Base-by-base conservation (phyloP, 2,888 invertebrate species). In the Mesodorylaimus sp. region DNA sequence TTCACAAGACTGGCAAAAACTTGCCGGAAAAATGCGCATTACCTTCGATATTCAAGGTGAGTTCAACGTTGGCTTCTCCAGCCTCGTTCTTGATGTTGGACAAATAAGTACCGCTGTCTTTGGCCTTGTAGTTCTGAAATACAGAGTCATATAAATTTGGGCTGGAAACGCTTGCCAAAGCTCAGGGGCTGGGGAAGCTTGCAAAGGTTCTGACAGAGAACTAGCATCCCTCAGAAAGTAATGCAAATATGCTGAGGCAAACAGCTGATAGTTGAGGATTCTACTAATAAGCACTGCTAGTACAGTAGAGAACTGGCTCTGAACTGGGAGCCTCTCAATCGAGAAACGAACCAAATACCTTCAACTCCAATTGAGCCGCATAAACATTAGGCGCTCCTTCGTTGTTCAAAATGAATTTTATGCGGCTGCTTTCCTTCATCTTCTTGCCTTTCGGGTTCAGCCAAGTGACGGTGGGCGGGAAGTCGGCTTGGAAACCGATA, bases 31-130 rank as follows among this genome's bases (percentile, higher is more conserved):
- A 5, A 39, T 39, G n/a, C 24, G 27, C 5, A 79, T 76, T 74
- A 88, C 88, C 89, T 80, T 91, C 89, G 73, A 95, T 89, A 73
- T 95, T 95, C 62, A 95, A 78, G 60, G 91, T 91, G 56, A 93
- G 77, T 72, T 93, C 93, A 54, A 91, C 91, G 68, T 91, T 91
- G 57, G 91, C 78, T 76, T 95, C 93, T 60, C 95, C 97, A 66
- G 87, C 79, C 64, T 80, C 78, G 72, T 93, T 95, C 72, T 89
- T 91, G 64, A 91, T 88, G 66, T 89, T 89, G 71, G 93, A 91
- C 71, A 93, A 93, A 75, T 97, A 97, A 55, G 91, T 76, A 58
- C 95, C 95, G 49, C 60, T 61, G 56, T 65, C 65, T 55, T 65
- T 65, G 41, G 65, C 65, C 55, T 65, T 65, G 60, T 65, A 65